Conservation (phyloP, 2,113 vertebrate genomes). For the Odobenus rosmarus region DNA sequence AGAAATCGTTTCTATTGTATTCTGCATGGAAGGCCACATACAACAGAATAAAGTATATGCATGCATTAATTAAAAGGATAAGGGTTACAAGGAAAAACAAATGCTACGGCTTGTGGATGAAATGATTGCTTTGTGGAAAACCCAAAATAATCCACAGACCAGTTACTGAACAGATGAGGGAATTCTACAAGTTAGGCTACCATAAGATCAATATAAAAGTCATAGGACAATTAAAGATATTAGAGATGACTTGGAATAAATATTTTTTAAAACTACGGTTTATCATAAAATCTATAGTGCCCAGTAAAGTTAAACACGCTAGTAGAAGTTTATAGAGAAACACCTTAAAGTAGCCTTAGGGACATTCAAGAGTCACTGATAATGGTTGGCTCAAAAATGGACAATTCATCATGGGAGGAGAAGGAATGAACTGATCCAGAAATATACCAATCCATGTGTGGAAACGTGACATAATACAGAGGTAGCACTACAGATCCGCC, state of each 20-base stretch:
- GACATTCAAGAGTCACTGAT: neutral
- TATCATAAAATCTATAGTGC: neutral
- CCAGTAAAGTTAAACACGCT: neutral
- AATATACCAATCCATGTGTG: neutral
- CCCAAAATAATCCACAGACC: neutral
- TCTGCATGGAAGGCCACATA: neutral
- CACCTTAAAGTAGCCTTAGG: neutral
- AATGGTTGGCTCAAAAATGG: neutral
- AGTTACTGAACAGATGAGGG: fast-evolving
- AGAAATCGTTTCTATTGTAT: neutral
- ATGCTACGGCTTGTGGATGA: neutral
- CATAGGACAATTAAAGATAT: neutral
- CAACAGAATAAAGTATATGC: neutral
- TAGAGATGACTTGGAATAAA: neutral
- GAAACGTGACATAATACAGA: neutral
- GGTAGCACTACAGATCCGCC: too few species aligned
- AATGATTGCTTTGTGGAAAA: neutral
- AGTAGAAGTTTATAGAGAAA: neutral
- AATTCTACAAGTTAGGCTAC: neutral
- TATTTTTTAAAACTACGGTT: too few species aligned
- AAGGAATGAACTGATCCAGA: neutral
- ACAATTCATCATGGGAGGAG: neutral
- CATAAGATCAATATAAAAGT: neutral
- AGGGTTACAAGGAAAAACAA: neutral
- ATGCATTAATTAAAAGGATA: neutral